A percentile compares a stretch with the other conserved stretches of the same genome.
Conservation (phyloP, 1,140 invertebrate species). For the Drosophila pallidifrons region DNA sequence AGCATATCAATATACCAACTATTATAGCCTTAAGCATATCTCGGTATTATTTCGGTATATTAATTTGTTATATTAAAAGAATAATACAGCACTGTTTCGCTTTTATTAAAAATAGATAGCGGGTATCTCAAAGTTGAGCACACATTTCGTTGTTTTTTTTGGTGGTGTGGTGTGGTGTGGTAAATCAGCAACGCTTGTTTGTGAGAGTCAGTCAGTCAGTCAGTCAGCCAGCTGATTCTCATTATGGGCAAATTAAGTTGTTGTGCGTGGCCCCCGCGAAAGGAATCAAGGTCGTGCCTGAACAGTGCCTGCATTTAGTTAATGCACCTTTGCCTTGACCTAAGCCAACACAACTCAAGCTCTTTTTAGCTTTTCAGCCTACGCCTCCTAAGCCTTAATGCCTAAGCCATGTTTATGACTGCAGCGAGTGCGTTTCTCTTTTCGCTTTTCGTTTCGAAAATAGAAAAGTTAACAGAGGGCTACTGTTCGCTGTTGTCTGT, state of each 20-base stretch:
- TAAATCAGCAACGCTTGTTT: slow-evolving; percentile 81
- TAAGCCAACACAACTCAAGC: slow-evolving; percentile 34
- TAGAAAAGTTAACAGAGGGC: slow-evolving; percentile 61
- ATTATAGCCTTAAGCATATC: no score
- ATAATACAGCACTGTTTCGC: no score
- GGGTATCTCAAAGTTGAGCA: no score
- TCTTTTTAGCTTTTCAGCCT: slow-evolving; percentile 41
- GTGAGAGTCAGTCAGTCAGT: neutral
- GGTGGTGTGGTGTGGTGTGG: slow-evolving; percentile 11
- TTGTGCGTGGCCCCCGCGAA: slow-evolving; percentile 53
- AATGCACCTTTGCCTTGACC: slow-evolving; percentile 64
- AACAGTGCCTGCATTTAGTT: slow-evolving; percentile 38
- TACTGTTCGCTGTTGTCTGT: slow-evolving; percentile 23
- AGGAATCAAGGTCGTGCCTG: slow-evolving; percentile 60
- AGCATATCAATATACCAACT: no score
- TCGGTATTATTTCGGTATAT: no score
- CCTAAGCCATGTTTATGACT: slow-evolving; percentile 67
- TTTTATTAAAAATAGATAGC: no score
- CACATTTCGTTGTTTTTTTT: slow-evolving; percentile 35
- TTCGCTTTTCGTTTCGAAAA: slow-evolving; percentile 21
- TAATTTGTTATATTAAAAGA: no score
- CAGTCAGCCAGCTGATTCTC: slow-evolving; percentile 44
- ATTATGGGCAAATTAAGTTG: slow-evolving; percentile 72
- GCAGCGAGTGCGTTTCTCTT: slow-evolving; percentile 62
- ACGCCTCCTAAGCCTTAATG: slow-evolving; percentile 57